phyloP scores from a whole-genome alignment of 2,888 invertebrate species.

The Leptothorax acervorum region DNA sequence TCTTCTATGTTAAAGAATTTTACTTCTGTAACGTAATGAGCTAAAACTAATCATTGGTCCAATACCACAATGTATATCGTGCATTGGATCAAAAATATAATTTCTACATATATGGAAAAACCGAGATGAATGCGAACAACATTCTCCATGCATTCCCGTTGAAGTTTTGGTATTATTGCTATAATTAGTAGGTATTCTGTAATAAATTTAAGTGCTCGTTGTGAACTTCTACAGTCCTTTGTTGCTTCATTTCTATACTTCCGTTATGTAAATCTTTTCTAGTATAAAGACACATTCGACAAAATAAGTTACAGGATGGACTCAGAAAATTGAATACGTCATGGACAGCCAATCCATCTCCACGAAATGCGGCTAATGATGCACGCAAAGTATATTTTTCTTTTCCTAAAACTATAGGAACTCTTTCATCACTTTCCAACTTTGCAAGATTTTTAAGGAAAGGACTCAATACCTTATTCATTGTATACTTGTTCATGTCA shows the following conservation, averaged over 20 bases:
- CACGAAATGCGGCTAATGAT: not conserved
- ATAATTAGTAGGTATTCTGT: not conserved
- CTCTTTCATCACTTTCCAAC: conserved; percentile 24
- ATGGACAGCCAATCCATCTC: conserved; percentile 13
- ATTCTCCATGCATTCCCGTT: conserved; percentile 13
- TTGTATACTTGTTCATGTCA: not conserved
- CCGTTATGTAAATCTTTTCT: conserved; percentile 40
- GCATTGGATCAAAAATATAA: conserved; percentile 4
- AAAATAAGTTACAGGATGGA: conserved; percentile 52
- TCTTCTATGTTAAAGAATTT: not conserved
- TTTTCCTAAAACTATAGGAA: not conserved
- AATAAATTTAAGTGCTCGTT: conserved; percentile 1
- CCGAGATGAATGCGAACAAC: conserved; percentile 3
- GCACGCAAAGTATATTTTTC: conserved; percentile 24
- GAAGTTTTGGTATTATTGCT: not conserved
- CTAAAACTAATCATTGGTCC: conserved; percentile 17
- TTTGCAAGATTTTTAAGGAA: not conserved
- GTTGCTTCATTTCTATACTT: not conserved
- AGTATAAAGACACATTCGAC: conserved; percentile 50
- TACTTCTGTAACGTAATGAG: not conserved
- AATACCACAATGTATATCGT: conserved; percentile 26
- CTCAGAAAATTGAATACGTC: conserved; percentile 45
- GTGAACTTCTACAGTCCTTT: not conserved
- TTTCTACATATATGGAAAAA: conserved; percentile 20
- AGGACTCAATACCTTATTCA: not conserved